These are phyloP conservation scores for Leuciscus waleckii DNA, from an alignment of 2,797 vertebrate species.

Conservation along the genomic window DNA sequence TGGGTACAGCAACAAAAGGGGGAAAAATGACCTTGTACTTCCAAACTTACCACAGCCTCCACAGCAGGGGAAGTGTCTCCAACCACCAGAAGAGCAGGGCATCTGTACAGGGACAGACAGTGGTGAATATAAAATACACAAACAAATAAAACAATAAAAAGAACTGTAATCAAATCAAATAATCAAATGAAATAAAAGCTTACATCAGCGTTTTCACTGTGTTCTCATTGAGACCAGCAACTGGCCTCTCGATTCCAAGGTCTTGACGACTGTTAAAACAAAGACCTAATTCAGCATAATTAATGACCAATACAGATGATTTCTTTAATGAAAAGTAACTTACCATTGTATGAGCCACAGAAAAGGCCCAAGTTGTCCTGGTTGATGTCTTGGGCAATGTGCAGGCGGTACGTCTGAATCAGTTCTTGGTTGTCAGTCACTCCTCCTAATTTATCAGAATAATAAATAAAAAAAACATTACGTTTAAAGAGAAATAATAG, in stretches of 20 bases:
- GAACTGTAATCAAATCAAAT: not conserved
- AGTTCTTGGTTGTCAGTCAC: slow-evolving; percentile 93
- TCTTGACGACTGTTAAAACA: slow-evolving; percentile 85
- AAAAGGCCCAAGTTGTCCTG: slow-evolving; percentile 96
- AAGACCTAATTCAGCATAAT: not conserved
- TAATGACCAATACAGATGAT: not conserved
- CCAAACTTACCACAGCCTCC: slow-evolving; percentile 91
- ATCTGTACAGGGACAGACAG: slow-evolving; percentile 73
- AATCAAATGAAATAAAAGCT: slow-evolving; percentile 63
- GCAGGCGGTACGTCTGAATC: slow-evolving; percentile 96
- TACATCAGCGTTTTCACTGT: slow-evolving; percentile 90
- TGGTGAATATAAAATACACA: not conserved
- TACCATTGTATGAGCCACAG: slow-evolving; percentile 84
- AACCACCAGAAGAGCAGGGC: slow-evolving; percentile 91
- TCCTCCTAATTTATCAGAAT: slow-evolving; percentile 84
- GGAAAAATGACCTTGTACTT: not conserved
- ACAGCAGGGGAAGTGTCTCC: slow-evolving; percentile 95
- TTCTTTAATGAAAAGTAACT: not conserved
- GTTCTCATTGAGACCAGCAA: slow-evolving; percentile 85
- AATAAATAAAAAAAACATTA: not conserved
- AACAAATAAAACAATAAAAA: not conserved
- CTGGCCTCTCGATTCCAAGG: slow-evolving; percentile 92
- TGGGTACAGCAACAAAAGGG: not conserved
- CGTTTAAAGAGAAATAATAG: not conserved
- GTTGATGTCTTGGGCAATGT: slow-evolving; percentile 97